Evolutionary conservation across 2,888 invertebrate species (phyloP), one percentile per base, ranked within the genome.

Genomic region (Rhagonycha fulva): DNA sequence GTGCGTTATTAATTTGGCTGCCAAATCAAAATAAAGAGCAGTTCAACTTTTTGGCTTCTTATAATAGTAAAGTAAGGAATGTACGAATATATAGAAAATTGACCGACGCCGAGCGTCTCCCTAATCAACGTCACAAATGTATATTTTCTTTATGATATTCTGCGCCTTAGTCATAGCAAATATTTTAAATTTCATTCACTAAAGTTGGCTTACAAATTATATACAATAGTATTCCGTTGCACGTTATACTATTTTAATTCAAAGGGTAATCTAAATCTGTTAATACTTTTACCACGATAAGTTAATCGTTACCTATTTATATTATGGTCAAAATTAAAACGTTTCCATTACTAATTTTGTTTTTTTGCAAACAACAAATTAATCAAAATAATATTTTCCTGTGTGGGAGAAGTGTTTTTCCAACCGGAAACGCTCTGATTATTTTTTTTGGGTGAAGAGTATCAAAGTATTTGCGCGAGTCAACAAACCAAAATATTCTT

Each of bases 31-130:
- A 61, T 70, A 70, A 70, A 70, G 60, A 14, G 68, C 23, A 69
- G 26, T 62, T 73, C 23, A 28, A 28, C 19, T 26, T 24, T 72
- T 76, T 74, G 74, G 74, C 74, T 74, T 71, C 83, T 84, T 84
- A 82, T 83, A 84, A 82, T 82, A 77, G 79, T 77, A 79, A 19
- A 71, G 81, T 78, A 74, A 78, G 85, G 83, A 82, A 85, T 85
- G 84, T 72, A 28, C 62, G 76, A 83, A 84, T 85, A 82, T 83
- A 83, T 82, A 83, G 84, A 82, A 83, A 84, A 82, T 81, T 81
- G 81, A 82, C 81, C 84, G 85, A 84, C 84, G 84, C 83, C 82
- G 78, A 80, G 82, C 83, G 81, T 82, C 82, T 73, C 74, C 74
- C 74, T 78, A 30, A 62, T 12, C 61, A 70, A 81, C 84, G 84